Percentiles rank a stretch among this genome's conserved stretches.
These are phyloP conservation scores for Alsophila aescularia DNA, from an alignment of 2,888 invertebrate species.

Conservation along the genomic window DNA sequence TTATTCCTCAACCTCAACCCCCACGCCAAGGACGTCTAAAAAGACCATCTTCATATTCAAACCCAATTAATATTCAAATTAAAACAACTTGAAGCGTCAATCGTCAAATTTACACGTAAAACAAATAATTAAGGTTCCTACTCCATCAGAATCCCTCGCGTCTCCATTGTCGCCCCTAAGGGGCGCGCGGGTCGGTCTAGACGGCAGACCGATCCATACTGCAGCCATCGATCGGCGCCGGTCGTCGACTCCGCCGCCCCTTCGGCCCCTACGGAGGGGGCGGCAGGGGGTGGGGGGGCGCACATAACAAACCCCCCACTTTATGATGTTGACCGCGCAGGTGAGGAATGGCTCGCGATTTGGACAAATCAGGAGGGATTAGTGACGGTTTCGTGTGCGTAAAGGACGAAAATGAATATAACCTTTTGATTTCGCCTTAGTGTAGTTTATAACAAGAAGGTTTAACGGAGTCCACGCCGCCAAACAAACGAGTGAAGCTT, in stretches of 20 bases:
- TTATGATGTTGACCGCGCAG: slow-evolving; percentile 66
- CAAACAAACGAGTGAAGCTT: too few relatives aligned
- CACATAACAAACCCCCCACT: slow-evolving; percentile 65
- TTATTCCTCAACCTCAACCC: neutral
- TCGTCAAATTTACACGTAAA: slow-evolving; percentile 48
- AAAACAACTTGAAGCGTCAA: slow-evolving; percentile 7
- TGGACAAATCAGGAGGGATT: slow-evolving; percentile 40
- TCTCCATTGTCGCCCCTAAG: slow-evolving; percentile 41
- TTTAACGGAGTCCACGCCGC: too few relatives aligned
- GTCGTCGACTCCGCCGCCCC: slow-evolving; percentile 61
- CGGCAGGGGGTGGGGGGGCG: slow-evolving; percentile 28
- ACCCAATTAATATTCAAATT: slow-evolving; percentile 2
- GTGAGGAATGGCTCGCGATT: slow-evolving; percentile 51
- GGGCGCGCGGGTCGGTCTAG: slow-evolving; percentile 64
- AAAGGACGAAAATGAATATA: too few relatives aligned
- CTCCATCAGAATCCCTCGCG: slow-evolving; percentile 59
- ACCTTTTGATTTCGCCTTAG: too few relatives aligned
- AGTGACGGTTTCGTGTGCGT: slow-evolving; percentile 5
- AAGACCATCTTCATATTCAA: neutral
- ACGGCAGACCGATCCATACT: slow-evolving; percentile 81
- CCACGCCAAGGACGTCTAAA: neutral
- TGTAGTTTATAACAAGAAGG: too few relatives aligned
- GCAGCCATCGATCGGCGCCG: slow-evolving; percentile 57
- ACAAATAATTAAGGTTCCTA: slow-evolving; percentile 61
- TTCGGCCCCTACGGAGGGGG: slow-evolving; percentile 43